These are phyloP conservation scores for Sussaba pulchella DNA, from an alignment of 2,888 invertebrate species.

Conservation along the genomic window DNA sequence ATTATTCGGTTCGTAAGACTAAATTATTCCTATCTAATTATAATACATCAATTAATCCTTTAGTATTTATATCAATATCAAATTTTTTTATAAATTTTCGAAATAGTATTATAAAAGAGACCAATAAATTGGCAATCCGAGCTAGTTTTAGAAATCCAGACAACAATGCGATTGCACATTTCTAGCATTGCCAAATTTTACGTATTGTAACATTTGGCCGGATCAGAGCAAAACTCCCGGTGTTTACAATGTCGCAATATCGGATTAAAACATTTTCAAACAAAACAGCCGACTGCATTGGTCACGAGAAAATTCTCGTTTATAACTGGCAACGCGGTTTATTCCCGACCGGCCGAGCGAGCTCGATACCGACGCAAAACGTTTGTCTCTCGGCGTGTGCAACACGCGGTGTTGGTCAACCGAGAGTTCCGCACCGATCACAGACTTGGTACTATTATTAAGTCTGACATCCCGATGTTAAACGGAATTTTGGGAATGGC, in stretches of 20 bases:
- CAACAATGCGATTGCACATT: background rate
- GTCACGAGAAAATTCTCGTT: constrained; percentile 9
- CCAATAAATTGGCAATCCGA: constrained; percentile 41
- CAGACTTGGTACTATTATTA: constrained; percentile 66
- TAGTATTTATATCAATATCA: no score
- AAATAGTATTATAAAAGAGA: constrained; percentile 41
- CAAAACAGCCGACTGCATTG: background rate
- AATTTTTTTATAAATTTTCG: no score
- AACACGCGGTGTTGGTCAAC: constrained; percentile 43
- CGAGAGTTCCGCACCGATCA: constrained; percentile 41
- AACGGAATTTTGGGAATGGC: constrained; percentile 55
- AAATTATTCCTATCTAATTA: no score
- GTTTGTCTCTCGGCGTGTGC: background rate
- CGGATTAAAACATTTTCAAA: constrained; percentile 31
- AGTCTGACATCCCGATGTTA: constrained; percentile 64
- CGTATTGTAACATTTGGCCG: background rate
- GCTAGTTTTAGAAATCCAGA: no score
- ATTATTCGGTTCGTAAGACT: no score
- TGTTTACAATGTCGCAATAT: constrained; percentile 23
- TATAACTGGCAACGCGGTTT: constrained; percentile 57
- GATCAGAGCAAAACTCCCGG: background rate
- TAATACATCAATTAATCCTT: no score
- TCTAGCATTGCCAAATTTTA: constrained; percentile 3
- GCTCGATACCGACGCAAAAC: background rate
- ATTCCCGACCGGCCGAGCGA: constrained; percentile 44